These are phyloP conservation scores for Polyodon spathula DNA, from an alignment of 2,113 vertebrate species.

Conservation along the genomic window DNA sequence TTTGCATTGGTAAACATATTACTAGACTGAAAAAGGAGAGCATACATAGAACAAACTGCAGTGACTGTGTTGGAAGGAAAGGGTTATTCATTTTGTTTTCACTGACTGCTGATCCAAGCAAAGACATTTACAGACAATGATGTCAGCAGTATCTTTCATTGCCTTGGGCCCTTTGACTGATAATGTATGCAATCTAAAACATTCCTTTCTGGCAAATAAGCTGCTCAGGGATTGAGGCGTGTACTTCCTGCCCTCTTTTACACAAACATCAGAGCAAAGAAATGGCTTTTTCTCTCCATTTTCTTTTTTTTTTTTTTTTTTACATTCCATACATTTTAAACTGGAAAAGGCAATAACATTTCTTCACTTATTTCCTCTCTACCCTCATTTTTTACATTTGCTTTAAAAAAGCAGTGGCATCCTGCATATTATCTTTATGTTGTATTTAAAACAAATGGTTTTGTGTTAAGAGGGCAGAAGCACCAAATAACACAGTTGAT, in stretches of 20 bases:
- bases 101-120: conserved; percentile 49
- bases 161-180: conserved; percentile 52
- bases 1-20: too few relatives aligned
- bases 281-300: conserved; percentile 13
- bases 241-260: conserved; percentile 45
- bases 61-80: conserved; percentile 25
- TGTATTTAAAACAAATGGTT: too few relatives aligned
- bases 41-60: conserved; percentile 19
- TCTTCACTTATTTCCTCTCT: too few relatives aligned
- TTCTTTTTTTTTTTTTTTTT: conserved; percentile 12
- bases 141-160: conserved; percentile 63
- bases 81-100: conserved; percentile 49
- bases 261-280: conserved; percentile 6
- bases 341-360: background rate
- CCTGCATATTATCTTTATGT: too few relatives aligned
- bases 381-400: too few relatives aligned
- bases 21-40: too few relatives aligned
- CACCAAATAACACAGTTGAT: too few relatives aligned
- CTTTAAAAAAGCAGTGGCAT: too few relatives aligned
- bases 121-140: conserved; percentile 54
- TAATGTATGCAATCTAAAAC: conserved; percentile 60
- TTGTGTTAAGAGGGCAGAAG: too few relatives aligned
- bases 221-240: conserved; percentile 43
- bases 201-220: conserved; percentile 62
- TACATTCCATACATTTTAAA: conserved; percentile 7